These are phyloP conservation scores for Upupa epops DNA, from an alignment of 2,113 vertebrate genomes.

Conservation along the genomic window DNA sequence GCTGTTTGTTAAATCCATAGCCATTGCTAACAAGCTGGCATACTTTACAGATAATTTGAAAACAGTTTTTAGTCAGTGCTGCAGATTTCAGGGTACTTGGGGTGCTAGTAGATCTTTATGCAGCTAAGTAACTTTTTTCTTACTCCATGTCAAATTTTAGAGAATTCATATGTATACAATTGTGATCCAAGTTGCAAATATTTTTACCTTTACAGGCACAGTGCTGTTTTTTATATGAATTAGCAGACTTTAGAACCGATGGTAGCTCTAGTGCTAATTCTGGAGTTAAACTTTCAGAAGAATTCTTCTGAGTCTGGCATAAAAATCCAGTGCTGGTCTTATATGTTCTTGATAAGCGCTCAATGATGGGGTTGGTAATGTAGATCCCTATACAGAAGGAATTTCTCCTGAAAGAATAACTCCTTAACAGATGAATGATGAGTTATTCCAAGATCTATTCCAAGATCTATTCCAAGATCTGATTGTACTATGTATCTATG, in stretches of 20 bases:
- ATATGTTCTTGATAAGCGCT: neutral
- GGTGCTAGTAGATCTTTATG: neutral
- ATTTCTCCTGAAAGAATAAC: constrained; percentile 9
- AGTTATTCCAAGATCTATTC: neutral
- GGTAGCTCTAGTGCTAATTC: neutral
- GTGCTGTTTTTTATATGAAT: neutral
- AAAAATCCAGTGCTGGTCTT: neutral
- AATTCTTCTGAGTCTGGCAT: neutral
- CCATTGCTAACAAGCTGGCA: neutral
- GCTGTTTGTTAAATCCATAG: neutral
- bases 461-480: neutral
- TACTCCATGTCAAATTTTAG: neutral
- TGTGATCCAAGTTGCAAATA: neutral
- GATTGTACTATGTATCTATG: neutral
- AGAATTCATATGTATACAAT: neutral
- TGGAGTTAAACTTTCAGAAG: constrained; percentile 16
- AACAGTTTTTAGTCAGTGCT: neutral
- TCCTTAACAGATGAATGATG: neutral
- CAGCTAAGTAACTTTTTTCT: neutral
- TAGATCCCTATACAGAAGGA: neutral
- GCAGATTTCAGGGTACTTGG: neutral
- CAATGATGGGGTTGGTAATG: neutral
- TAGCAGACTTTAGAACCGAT: neutral
- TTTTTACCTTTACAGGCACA: neutral
- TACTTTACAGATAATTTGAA: neutral